phyloP scores from a whole-genome alignment of 2,797 vertebrate genomes.

The Microcaecilia unicolor region DNA sequence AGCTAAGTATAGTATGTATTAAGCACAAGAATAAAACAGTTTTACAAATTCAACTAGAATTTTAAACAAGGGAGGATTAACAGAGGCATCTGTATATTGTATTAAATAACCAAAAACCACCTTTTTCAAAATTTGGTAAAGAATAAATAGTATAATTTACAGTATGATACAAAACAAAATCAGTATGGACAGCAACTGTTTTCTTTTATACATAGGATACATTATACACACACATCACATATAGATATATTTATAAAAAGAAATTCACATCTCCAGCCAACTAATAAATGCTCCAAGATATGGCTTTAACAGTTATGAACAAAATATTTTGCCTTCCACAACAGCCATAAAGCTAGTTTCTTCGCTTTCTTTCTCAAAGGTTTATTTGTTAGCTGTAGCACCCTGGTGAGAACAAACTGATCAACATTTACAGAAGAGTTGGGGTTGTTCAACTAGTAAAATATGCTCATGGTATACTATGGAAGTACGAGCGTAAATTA shows the following conservation, averaged over 20 bases:
- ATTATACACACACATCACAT: slow-evolving; percentile 62
- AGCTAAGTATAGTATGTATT: too few relatives aligned
- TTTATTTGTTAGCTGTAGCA: slow-evolving; percentile 40
- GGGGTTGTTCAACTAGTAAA: too few relatives aligned
- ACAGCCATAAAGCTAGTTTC: slow-evolving; percentile 35
- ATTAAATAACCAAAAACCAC: slow-evolving; percentile 87
- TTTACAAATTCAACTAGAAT: slow-evolving; percentile 77
- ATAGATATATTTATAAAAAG: slow-evolving; percentile 62
- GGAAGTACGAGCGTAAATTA: too few relatives aligned
- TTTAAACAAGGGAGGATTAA: slow-evolving; percentile 66
- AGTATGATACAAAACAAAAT: slow-evolving; percentile 88
- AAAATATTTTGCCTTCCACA: slow-evolving; percentile 50
- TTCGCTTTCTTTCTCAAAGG: slow-evolving; percentile 18
- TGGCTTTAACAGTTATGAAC: slow-evolving; percentile 64
- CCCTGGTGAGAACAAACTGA: slow-evolving; percentile 39
- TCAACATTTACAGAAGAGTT: slow-evolving; percentile 25
- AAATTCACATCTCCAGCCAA: slow-evolving; percentile 67
- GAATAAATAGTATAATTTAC: slow-evolving; percentile 98
- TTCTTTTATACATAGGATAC: slow-evolving; percentile 69
- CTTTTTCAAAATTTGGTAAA: slow-evolving; percentile 70
- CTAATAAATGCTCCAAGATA: slow-evolving; percentile 62
- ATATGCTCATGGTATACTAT: too few relatives aligned
- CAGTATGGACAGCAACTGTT: slow-evolving; percentile 73
- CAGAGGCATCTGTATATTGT: too few relatives aligned
- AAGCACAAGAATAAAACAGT: too few relatives aligned